Conservation (phyloP, 64 coral and sea anemone species). For the Stichodactyla mertensii region DNA sequence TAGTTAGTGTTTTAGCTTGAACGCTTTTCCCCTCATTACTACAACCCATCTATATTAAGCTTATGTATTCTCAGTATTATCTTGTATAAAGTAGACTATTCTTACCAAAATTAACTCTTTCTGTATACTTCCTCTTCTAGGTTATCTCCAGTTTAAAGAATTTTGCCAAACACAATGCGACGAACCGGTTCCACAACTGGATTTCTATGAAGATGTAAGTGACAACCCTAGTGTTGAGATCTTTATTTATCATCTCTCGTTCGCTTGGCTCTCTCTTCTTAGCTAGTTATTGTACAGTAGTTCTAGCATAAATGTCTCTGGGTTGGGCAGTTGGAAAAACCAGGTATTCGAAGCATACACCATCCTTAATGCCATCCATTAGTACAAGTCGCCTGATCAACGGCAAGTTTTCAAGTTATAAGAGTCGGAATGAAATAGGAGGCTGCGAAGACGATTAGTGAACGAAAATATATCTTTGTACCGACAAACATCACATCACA, state of each 20-base stretch:
- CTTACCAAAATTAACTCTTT: neutral
- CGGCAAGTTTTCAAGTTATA: neutral
- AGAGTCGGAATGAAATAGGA: neutral
- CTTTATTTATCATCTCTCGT: conserved; percentile 41
- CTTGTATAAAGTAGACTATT: neutral
- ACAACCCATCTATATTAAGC: neutral
- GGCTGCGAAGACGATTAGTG: neutral
- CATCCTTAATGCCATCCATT: neutral
- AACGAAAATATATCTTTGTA: neutral
- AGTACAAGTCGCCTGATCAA: neutral
- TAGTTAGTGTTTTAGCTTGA: neutral
- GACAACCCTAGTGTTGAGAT: conserved; percentile 15
- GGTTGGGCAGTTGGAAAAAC: conserved; percentile 8
- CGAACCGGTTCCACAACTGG: conserved; percentile 94
- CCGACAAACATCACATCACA: neutral
- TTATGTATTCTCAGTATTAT: neutral
- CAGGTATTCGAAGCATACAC: neutral
- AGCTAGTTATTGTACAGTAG: neutral
- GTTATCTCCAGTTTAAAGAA: conserved; percentile 97
- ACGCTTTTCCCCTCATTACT: neutral
- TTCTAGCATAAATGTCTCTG: neutral
- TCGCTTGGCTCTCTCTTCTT: neutral
- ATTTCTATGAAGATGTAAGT: conserved; percentile 98
- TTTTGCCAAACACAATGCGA: conserved; percentile 96
- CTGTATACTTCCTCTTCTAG: conserved; percentile 39